Conservation (phyloP, 2,797 vertebrate species). For the Numenius phaeopus region DNA sequence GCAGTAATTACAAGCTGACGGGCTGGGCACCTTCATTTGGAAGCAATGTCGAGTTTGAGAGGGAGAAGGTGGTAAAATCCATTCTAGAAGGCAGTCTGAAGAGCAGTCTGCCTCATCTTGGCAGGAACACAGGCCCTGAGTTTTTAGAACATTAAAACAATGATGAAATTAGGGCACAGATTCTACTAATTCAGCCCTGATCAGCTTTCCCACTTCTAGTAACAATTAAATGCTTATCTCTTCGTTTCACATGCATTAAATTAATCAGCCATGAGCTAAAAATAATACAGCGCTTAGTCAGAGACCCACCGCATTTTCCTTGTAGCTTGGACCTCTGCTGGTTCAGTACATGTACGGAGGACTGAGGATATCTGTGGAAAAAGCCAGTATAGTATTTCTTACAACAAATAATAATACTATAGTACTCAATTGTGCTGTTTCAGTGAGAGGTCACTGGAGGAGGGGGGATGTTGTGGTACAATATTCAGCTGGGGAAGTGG, state of each 20-base stretch:
- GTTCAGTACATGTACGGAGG: neutral
- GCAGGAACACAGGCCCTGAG: neutral
- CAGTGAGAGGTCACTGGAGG: neutral
- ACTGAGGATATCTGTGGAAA: neutral
- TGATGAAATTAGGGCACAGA: slow-evolving; percentile 41
- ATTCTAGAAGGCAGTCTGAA: neutral
- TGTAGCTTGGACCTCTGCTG: neutral
- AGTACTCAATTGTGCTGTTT: neutral
- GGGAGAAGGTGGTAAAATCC: neutral
- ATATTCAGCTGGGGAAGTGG: neutral
- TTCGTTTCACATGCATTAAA: slow-evolving; percentile 45
- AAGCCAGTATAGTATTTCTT: neutral
- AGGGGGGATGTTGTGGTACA: neutral
- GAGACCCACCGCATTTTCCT: slow-evolving; percentile 16
- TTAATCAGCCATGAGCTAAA: slow-evolving; percentile 40
- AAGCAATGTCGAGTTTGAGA: neutral
- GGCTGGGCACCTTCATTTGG: neutral
- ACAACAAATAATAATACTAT: neutral
- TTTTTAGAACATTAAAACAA: slow-evolving; percentile 40
- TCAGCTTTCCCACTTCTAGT: slow-evolving; percentile 42
- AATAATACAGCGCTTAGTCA: slow-evolving; percentile 15
- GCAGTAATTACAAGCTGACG: neutral
- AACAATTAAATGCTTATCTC: slow-evolving; percentile 61
- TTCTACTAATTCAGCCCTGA: slow-evolving; percentile 31
- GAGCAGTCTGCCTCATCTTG: neutral